Conservation (phyloP, 2,888 invertebrate species). For the Xylota sylvarum region DNA sequence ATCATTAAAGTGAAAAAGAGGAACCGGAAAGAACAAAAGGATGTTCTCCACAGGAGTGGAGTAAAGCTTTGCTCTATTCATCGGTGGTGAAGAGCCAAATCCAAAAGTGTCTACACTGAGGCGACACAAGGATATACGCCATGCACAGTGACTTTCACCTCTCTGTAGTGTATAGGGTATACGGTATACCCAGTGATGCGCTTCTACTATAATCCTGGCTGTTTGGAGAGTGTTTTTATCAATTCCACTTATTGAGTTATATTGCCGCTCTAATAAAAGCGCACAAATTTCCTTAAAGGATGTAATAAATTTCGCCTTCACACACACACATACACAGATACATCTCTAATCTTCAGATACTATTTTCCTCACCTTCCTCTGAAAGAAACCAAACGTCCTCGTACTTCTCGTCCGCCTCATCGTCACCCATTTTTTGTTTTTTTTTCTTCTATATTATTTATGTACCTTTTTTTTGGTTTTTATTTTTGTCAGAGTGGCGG, state of each 20-base stretch:
- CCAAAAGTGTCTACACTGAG: not conserved
- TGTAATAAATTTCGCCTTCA: slow-evolving; percentile 59
- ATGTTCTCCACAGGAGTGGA: slow-evolving; percentile 25
- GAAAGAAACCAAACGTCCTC: not conserved
- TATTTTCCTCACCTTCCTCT: slow-evolving; percentile 31
- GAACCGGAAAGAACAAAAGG: slow-evolving; percentile 60
- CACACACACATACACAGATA: slow-evolving; percentile 3
- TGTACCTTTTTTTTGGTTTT: slow-evolving; percentile 39
- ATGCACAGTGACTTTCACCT: slow-evolving; percentile 12
- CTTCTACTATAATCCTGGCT: slow-evolving; percentile 6
- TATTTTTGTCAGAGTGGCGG: slow-evolving; percentile 16
- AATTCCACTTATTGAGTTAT: slow-evolving; percentile 65
- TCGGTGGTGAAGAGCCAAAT: not conserved
- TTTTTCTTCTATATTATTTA: slow-evolving; percentile 59
- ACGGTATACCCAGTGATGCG: not conserved
- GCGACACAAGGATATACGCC: slow-evolving; percentile 1
- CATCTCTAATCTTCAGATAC: slow-evolving; percentile 27
- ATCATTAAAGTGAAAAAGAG: slow-evolving; percentile 59
- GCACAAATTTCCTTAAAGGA: slow-evolving; percentile 68
- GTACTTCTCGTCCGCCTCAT: slow-evolving; percentile 10
- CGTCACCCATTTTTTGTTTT: slow-evolving; percentile 31
- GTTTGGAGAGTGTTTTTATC: slow-evolving; percentile 37
- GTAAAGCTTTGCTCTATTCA: slow-evolving; percentile 1
- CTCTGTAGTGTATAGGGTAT: too few relatives aligned
- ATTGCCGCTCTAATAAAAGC: slow-evolving; percentile 62